Percentiles rank a stretch among this genome's conserved stretches.
phyloP scores from a whole-genome alignment of 35 echinoderm and acorn worm genomes.

The Patiria miniata region DNA sequence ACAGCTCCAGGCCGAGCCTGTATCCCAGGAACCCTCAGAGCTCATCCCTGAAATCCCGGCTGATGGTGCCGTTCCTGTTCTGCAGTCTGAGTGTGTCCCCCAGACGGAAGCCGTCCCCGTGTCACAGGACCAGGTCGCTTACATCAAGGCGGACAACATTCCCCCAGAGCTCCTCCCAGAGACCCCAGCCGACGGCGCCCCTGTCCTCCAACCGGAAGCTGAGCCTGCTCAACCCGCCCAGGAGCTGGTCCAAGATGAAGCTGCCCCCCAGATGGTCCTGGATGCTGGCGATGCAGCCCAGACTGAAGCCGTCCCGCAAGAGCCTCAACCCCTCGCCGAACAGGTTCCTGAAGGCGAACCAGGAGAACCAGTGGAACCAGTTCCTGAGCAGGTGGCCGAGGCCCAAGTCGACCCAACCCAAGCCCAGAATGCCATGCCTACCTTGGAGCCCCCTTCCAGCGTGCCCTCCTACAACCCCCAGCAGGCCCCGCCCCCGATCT shows the following conservation, averaged over 20 bases:
- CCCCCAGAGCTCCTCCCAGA: background rate
- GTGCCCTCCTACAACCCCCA: conserved; percentile 8
- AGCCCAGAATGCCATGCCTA: background rate
- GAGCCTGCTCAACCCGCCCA: background rate
- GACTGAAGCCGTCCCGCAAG: background rate
- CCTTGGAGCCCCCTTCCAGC: background rate
- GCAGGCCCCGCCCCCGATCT: background rate
- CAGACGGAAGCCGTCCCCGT: background rate
- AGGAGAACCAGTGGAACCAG: background rate
- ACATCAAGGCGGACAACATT: too few relatives aligned
- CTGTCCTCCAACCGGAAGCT: background rate
- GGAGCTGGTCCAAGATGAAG: background rate
- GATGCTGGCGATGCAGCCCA: background rate
- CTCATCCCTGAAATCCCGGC: background rate
- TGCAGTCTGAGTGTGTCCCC: background rate
- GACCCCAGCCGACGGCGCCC: background rate
- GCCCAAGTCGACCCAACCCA: background rate
- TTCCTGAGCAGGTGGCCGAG: background rate
- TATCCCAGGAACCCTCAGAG: background rate
- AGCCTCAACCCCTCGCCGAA: background rate
- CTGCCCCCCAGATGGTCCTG: background rate
- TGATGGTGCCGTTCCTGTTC: background rate
- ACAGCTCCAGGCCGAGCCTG: background rate
- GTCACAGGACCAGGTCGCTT: background rate
- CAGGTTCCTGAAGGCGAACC: background rate